Conservation (phyloP, 2,797 vertebrate species). For the Gadopsis bispinosus region DNA sequence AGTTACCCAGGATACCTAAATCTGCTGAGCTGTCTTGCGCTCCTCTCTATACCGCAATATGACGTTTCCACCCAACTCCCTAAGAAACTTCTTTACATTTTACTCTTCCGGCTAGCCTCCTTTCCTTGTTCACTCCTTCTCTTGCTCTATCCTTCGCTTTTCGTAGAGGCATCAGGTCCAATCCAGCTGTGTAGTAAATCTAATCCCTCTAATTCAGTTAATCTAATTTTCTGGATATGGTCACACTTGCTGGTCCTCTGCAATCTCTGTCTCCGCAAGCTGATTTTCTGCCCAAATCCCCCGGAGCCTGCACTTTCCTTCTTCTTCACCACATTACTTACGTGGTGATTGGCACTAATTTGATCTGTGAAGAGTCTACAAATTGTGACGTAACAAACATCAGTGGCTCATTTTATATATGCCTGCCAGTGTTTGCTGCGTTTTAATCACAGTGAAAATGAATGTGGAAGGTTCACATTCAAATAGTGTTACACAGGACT, state of each 20-base stretch:
- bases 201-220: conserved; percentile 82
- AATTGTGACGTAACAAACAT: not conserved
- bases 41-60: conserved; percentile 74
- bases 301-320: conserved; percentile 37
- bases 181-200: conserved; percentile 72
- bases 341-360: conserved; percentile 45
- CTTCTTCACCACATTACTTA: conserved; percentile 37
- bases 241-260: conserved; percentile 60
- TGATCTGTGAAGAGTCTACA: conserved; percentile 26
- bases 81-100: conserved; percentile 68
- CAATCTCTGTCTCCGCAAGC: conserved; percentile 47
- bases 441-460: not conserved
- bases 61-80: conserved; percentile 69
- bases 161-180: conserved; percentile 69
- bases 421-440: not conserved
- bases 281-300: conserved; percentile 56
- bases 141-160: conserved; percentile 42
- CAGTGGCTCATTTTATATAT: not conserved
- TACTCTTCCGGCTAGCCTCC: conserved; percentile 42
- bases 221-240: conserved; percentile 77
- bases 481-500: not conserved
- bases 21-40: conserved; percentile 78
- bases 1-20: conserved; percentile 75
- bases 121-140: conserved; percentile 9
- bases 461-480: conserved; percentile 12